Evolutionary conservation across 2,113 vertebrate species (phyloP).

Genomic region (Rhinogobius similis): DNA sequence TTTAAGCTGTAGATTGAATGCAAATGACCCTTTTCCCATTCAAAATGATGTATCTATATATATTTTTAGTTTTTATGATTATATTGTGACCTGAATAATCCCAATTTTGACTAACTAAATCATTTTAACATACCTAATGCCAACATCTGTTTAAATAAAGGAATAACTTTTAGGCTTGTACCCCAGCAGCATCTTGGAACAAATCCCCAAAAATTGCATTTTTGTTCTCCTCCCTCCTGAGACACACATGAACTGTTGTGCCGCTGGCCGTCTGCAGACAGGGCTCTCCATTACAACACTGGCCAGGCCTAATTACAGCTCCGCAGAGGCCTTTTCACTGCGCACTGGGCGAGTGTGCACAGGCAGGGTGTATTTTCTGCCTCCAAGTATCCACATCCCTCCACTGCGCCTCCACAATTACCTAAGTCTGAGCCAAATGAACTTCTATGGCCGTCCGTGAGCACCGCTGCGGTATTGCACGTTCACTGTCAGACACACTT

Average conservation of each 20-base stretch:
- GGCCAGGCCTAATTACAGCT: conserved; percentile 60
- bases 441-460: conserved; percentile 28
- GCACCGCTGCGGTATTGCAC: conserved; percentile 24
- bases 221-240: conserved; percentile 23
- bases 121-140: neutral
- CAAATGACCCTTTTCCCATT: too few relatives aligned
- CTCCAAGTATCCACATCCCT: conserved; percentile 32
- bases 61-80: too few relatives aligned
- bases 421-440: conserved; percentile 48
- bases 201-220: conserved; percentile 28
- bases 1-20: too few relatives aligned
- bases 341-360: conserved; percentile 18
- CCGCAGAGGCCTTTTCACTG: conserved; percentile 50
- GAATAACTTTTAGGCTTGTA: neutral
- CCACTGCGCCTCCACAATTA: conserved; percentile 33
- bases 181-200: conserved; percentile 16
- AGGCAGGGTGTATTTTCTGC: conserved; percentile 21
- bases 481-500: conserved; percentile 1
- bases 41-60: too few relatives aligned
- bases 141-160: neutral
- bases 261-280: conserved; percentile 55
- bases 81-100: too few relatives aligned
- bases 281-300: conserved; percentile 60
- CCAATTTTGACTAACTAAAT: too few relatives aligned
- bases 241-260: conserved; percentile 15